Conservation (phyloP, 2,797 vertebrate species). For the Peromyscus eremicus region DNA sequence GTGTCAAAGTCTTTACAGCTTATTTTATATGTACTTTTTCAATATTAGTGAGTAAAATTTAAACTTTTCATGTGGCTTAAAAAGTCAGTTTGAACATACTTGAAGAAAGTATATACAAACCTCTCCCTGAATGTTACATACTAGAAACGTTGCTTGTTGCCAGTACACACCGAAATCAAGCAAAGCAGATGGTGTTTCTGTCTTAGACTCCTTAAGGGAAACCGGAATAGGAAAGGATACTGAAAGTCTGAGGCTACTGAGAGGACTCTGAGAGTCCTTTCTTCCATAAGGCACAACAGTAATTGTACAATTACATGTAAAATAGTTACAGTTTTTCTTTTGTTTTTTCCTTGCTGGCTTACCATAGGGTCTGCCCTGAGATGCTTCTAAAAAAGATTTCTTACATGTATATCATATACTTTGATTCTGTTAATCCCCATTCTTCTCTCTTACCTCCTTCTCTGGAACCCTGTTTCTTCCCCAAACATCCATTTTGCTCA, state of each 20-base stretch:
- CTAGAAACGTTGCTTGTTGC: neutral
- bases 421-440: neutral
- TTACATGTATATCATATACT: neutral
- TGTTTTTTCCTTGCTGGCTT: constrained; percentile 18
- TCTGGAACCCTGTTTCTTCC: neutral
- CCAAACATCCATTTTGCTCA: neutral
- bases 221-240: neutral
- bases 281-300: neutral
- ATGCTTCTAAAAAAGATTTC: neutral
- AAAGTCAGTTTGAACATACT: constrained; percentile 21
- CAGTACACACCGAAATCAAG: neutral
- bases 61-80: constrained; percentile 45
- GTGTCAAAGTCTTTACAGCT: constrained; percentile 28
- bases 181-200: neutral
- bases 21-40: neutral
- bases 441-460: neutral
- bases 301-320: neutral
- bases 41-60: neutral
- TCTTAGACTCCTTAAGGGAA: neutral
- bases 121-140: neutral
- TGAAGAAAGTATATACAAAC: constrained; percentile 7
- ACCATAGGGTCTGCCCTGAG: neutral
- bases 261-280: neutral
- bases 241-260: neutral
- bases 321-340: neutral